A percentile compares a stretch with the other conserved stretches of the same genome.
These are phyloP conservation scores for Galago senegalensis DNA, from an alignment of 2,797 vertebrate species.

Conservation along the genomic window DNA sequence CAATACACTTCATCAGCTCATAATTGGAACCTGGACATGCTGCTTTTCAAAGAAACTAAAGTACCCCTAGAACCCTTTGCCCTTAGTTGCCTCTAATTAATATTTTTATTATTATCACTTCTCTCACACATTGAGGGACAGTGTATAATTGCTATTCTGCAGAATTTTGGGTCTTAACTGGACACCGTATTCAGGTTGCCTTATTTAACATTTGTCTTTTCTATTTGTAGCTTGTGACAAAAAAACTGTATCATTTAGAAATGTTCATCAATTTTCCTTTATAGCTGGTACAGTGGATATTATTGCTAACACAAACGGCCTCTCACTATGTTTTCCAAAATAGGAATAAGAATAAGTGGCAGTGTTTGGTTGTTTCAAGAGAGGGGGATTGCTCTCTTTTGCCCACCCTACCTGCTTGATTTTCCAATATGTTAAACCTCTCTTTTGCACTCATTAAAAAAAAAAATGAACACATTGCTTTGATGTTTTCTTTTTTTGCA, in stretches of 20 bases:
- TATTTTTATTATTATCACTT: not conserved
- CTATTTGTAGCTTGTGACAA: not conserved
- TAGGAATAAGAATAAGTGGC: not conserved
- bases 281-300: not conserved
- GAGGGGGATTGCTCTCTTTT: not conserved
- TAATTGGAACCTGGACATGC: not conserved
- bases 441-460: not conserved
- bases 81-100: not conserved
- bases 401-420: not conserved
- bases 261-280: not conserved
- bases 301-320: not conserved
- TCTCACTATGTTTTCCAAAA: not conserved
- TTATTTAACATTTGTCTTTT: constrained; percentile 25
- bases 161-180: not conserved
- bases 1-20: not conserved
- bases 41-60: not conserved
- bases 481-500: not conserved
- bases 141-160: not conserved
- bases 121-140: not conserved
- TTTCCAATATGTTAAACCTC: not conserved
- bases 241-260: not conserved
- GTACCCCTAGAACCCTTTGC: not conserved
- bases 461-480: not conserved
- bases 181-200: not conserved
- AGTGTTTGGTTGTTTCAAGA: not conserved